A percentile compares a stretch with the other conserved stretches of the same genome.
phyloP scores from a whole-genome alignment of 2,113 vertebrate genomes.

The Dascyllus trimaculatus region DNA sequence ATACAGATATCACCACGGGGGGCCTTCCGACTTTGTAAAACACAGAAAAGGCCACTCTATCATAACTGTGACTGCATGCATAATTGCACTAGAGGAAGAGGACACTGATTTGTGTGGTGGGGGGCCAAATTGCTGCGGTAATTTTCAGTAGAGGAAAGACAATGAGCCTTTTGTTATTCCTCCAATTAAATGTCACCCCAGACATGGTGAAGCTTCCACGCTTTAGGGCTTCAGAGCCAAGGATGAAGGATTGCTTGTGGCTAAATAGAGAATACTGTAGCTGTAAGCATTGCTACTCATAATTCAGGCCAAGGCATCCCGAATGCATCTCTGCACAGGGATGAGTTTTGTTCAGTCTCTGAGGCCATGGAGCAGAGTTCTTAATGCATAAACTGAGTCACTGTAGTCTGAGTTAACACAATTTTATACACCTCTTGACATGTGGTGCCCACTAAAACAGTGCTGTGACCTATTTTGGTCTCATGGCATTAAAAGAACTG shows the following conservation, averaged over 20 bases:
- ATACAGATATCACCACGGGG: slow-evolving; percentile 60
- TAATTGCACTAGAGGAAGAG: slow-evolving; percentile 51
- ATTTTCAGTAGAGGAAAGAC: slow-evolving; percentile 46
- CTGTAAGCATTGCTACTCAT: slow-evolving; percentile 8
- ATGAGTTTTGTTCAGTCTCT: slow-evolving; percentile 13
- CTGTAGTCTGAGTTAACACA: slow-evolving; percentile 21
- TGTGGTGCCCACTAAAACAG: slow-evolving; percentile 34
- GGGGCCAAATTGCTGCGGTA: slow-evolving; percentile 30
- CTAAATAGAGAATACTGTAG: slow-evolving; percentile 39
- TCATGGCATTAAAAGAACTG: background rate
- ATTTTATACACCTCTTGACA: slow-evolving; percentile 35
- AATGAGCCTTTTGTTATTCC: slow-evolving; percentile 57
- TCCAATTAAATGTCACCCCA: slow-evolving; percentile 62
- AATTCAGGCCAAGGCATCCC: slow-evolving; percentile 40
- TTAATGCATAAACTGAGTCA: slow-evolving; percentile 34
- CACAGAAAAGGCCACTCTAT: slow-evolving; percentile 47
- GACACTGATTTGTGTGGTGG: slow-evolving; percentile 37
- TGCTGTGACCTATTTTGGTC: slow-evolving; percentile 46
- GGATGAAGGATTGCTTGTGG: slow-evolving; percentile 41
- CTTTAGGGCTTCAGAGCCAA: slow-evolving; percentile 28
- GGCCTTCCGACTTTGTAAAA: slow-evolving; percentile 62
- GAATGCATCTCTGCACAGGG: slow-evolving; percentile 43
- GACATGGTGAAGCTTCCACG: slow-evolving; percentile 34
- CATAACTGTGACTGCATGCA: slow-evolving; percentile 53
- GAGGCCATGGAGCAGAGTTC: slow-evolving; percentile 4